These are phyloP conservation scores for Mastigias papua DNA, from an alignment of 30 jellyfish, hydroid and myxozoan genomes.

Conservation along the genomic window DNA sequence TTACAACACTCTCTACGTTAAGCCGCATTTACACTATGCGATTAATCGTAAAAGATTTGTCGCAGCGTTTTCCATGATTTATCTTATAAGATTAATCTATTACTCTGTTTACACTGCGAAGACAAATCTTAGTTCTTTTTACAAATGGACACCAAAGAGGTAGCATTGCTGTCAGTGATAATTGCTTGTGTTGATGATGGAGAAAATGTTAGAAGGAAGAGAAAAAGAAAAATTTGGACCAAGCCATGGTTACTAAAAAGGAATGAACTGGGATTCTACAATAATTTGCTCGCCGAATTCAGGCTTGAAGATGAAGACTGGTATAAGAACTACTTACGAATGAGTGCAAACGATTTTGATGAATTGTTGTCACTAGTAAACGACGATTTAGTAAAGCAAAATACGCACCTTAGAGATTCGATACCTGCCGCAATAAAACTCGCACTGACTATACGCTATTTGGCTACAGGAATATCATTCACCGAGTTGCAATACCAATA, in stretches of 20 bases:
- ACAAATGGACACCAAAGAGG: too few relatives aligned
- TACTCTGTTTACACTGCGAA: too few relatives aligned
- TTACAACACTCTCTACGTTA: too few relatives aligned
- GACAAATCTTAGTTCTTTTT: too few relatives aligned
- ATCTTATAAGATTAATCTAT: too few relatives aligned
- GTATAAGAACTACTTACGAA: slow-evolving; percentile 12
- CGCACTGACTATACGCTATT: slow-evolving; percentile 34
- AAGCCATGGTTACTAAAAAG: slow-evolving; percentile 1
- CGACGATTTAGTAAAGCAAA: background rate
- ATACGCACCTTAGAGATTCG: background rate
- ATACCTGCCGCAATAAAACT: slow-evolving; percentile 16
- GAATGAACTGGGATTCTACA: slow-evolving; percentile 4
- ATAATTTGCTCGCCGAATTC: slow-evolving; percentile 5
- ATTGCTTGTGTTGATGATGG: too few relatives aligned
- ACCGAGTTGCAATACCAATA: slow-evolving; percentile 27
- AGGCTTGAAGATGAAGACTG: slow-evolving; percentile 29
- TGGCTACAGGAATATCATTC: slow-evolving; percentile 7
- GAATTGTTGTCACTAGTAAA: background rate
- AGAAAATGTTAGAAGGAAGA: too few relatives aligned
- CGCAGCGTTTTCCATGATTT: too few relatives aligned
- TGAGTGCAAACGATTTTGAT: slow-evolving; percentile 16
- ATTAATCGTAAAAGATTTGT: too few relatives aligned
- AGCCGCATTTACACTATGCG: too few relatives aligned
- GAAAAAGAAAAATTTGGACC: background rate
- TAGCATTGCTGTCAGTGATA: too few relatives aligned